Evolutionary conservation across 2,797 vertebrate genomes (phyloP).

Genomic region (Tapera naevia): DNA sequence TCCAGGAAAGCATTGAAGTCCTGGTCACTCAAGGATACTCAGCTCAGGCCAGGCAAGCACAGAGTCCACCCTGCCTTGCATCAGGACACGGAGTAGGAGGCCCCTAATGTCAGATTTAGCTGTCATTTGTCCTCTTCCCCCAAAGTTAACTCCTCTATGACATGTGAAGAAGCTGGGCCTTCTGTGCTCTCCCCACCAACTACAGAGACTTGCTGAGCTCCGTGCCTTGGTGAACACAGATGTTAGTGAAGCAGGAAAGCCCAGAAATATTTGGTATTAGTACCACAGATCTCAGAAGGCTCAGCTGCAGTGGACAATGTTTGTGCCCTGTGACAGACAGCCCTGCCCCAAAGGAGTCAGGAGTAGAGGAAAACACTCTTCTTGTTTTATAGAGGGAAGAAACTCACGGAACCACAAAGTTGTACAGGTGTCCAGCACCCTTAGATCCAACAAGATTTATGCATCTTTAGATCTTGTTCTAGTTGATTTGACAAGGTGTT

Average conservation of each 20-base stretch:
- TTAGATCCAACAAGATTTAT: not conserved
- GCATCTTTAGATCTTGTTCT: not conserved
- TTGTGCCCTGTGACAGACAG: not conserved
- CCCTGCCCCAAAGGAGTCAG: not conserved
- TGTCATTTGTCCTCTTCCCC: not conserved
- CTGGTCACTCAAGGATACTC: not conserved
- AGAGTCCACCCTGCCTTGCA: not conserved
- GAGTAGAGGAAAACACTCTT: not conserved
- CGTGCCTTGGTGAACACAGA: fast-evolving
- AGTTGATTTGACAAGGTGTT: not conserved
- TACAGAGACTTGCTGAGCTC: not conserved
- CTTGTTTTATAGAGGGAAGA: not conserved
- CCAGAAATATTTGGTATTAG: not conserved
- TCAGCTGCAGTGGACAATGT: not conserved
- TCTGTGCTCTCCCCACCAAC: not conserved
- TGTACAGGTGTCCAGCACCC: not conserved
- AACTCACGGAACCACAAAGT: not conserved
- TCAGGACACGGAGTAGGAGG: not conserved
- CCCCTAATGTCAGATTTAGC: not conserved
- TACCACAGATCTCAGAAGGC: not conserved
- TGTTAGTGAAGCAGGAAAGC: not conserved
- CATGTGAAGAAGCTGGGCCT: not conserved
- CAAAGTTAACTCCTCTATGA: not conserved
- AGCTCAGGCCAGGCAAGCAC: not conserved
- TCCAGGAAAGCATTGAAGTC: not conserved